Percentiles rank a stretch among this genome's conserved stretches.
Conservation (phyloP, 1,140 invertebrate species). For the Drosophila guanche region DNA sequence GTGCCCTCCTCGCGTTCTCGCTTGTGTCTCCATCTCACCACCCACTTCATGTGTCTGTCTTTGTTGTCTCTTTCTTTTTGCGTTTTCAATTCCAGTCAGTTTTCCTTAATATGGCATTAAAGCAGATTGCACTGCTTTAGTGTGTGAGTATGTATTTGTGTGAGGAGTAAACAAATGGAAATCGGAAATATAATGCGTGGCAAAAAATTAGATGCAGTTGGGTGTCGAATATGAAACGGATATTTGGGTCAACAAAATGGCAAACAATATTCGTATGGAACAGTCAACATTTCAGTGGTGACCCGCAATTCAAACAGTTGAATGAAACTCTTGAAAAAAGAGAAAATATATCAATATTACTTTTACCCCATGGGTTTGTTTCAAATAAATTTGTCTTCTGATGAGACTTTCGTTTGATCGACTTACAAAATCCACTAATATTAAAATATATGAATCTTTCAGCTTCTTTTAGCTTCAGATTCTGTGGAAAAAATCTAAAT, state of each 20-base stretch:
- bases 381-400: background rate
- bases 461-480: no score
- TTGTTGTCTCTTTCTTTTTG: conserved; percentile 34
- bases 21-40: background rate
- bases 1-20: background rate
- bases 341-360: background rate
- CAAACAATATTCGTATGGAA: conserved; percentile 14
- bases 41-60: conserved; percentile 3
- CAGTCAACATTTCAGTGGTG: conserved; percentile 20
- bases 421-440: no score
- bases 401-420: no score
- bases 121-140: conserved; percentile 54
- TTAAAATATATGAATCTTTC: no score
- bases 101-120: conserved; percentile 72
- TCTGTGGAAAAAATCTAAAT: no score
- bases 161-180: conserved; percentile 55
- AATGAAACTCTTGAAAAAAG: conserved; percentile 1
- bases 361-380: no score
- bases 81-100: conserved; percentile 75
- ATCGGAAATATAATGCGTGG: conserved; percentile 42
- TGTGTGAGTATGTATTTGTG: conserved; percentile 6
- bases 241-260: conserved; percentile 48
- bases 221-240: conserved; percentile 45
- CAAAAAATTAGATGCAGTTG: conserved; percentile 52
- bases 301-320: conserved; percentile 4